Evolutionary conservation across 92 coral and sea anemone genomes (phyloP), one percentile per base, ranked within the genome.

Genomic region (Porites divaricata): DNA sequence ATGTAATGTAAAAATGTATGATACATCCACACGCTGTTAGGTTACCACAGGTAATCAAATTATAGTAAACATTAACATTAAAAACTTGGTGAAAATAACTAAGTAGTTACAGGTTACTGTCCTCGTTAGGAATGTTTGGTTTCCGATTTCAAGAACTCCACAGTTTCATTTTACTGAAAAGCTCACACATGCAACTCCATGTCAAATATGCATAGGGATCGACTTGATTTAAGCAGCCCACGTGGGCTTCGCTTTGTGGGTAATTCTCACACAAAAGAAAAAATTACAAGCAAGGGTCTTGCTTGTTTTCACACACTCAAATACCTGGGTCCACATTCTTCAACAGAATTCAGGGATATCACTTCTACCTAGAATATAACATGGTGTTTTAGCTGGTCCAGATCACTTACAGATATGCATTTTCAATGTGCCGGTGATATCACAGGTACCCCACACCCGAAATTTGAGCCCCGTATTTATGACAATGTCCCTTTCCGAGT

Each of bases 271-370:
- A 79, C 76, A 81, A 15, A 41, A 41, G 25, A 28, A 9, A 63
- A 81, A 81, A 70, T 48, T 28, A 70, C 85, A 81, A 72, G 78
- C 85, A 23, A 21, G 14, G 59, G 6, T 81, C 19, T 16, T 70
- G 77, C 85, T 81, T 81, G 85, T 20, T 4, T 70, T 70, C 70
- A 81, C 85, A 81, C 85, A 81, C 84, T 79, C 85, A 81, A 81
- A 81, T 81, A 81, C 85, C 85, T 81, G 77, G 54, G 70, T 56
- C 78, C 22, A 58, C 78, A 20, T 35, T 58, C 85, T 72, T 70
- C 77, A 8, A 59, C 11, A 52, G 77, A 58, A 26, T 81, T 70
- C 78, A 9, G 77, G 78, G 59, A 61, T 56, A 81, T 45, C 73
- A 70, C 85, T 59, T 81, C 77, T 80, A 81, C 85, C 85, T 81